A percentile compares a stretch with the other conserved stretches of the same genome.
phyloP scores from a whole-genome alignment of 2,113 vertebrate species.

The Anser cygnoides region DNA sequence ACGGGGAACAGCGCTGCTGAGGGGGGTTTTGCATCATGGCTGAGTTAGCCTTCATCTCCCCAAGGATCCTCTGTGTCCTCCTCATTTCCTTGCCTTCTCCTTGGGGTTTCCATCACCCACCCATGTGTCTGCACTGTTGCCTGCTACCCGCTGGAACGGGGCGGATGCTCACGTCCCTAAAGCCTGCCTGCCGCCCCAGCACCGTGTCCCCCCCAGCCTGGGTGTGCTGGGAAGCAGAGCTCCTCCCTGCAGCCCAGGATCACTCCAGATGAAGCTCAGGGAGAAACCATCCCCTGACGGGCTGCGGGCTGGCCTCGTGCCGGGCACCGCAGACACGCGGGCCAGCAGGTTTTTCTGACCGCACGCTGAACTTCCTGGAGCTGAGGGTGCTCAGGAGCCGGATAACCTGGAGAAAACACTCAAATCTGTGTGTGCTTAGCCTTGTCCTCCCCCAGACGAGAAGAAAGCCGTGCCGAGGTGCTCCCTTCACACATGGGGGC shows the following conservation, averaged over 20 bases:
- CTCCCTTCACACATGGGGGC: not conserved
- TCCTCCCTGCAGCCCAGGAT: not conserved
- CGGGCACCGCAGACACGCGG: not conserved
- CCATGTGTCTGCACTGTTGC: not conserved
- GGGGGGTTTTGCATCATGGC: accelerated
- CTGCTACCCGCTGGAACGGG: accelerated
- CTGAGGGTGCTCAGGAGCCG: not conserved
- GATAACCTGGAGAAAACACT: not conserved
- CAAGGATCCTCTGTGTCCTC: accelerated
- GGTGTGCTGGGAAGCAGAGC: not conserved
- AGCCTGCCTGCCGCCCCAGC: not conserved
- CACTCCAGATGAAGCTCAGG: not conserved
- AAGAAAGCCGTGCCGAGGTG: not conserved
- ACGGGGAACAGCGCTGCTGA: not conserved
- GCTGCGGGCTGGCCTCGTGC: not conserved
- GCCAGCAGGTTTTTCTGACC: not conserved
- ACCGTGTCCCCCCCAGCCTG: too few relatives aligned
- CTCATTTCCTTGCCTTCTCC: not conserved
- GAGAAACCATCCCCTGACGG: not conserved
- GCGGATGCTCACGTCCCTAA: accelerated
- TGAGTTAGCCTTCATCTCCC: not conserved
- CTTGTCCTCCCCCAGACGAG: not conserved
- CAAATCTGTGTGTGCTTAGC: accelerated
- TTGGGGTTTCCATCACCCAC: not conserved
- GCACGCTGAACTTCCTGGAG: not conserved